Base-by-base conservation (phyloP, 92 coral and sea anemone genomes). In the Palythoa caribaeorum region DNA sequence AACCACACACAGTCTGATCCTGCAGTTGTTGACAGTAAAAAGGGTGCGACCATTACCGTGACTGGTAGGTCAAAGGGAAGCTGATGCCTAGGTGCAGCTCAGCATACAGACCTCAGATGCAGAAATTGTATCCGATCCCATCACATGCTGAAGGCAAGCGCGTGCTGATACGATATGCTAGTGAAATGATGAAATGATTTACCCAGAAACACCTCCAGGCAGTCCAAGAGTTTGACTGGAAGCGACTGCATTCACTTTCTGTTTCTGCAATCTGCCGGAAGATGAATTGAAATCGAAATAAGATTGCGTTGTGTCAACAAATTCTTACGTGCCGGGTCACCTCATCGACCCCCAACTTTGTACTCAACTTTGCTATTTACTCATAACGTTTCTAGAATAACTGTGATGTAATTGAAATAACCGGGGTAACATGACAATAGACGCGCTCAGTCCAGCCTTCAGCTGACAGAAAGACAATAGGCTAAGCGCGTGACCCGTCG, bases 271-370 rank as follows among this genome's bases (percentile, higher is more conserved):
- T 51, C 47, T 77, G 63, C 86, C 47, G 60, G 38, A 70, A 66
- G 9, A 19, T 62, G 55, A 65, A 81, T 20, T 19, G 40, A 51
- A 28, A n/a, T 16, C 75, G 60, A 47, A 21, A 47, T 66, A 13
- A 37, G 16, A 19, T 1, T 12, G 39, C 9, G 47, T 70, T 70
- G 36, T 50, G 13, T 65, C 6, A 68, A 51, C 60, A 81, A 13
- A 9, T 5, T 44, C 13, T 47, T 65, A 81, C 86, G 86, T 81
- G 86, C 86, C 75, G 50, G 86, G 76, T 81, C 86, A 81, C 71
- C 17, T 2, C 16, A 15, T 20, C 86, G 86, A 81, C 86, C 76
- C 39, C 74, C 50, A 10, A 55, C 85, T 65, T 80, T 40, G 74
- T 80, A 54, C 20, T 20, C 39, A 63, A 55, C 39, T 9, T 7